phyloP scores from a whole-genome alignment of 2,797 vertebrate genomes.

The Manis pentadactyla region DNA sequence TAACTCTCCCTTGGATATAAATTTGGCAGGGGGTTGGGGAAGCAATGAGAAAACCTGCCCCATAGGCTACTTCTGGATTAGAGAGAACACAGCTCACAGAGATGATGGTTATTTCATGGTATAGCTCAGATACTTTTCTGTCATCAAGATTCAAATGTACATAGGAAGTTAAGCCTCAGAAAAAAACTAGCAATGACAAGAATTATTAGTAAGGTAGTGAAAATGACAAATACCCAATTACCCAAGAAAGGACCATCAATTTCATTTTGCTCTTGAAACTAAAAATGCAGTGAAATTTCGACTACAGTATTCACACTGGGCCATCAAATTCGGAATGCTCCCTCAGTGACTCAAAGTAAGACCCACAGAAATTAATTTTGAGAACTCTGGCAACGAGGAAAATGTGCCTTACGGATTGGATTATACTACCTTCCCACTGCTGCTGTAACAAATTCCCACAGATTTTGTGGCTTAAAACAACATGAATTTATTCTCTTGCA shows the following conservation, averaged over 20 bases:
- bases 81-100: background rate
- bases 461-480: background rate
- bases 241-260: background rate
- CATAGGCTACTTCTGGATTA: background rate
- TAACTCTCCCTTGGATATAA: background rate
- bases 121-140: background rate
- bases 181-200: background rate
- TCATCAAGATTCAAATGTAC: background rate
- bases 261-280: constrained; percentile 42
- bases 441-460: background rate
- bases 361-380: background rate
- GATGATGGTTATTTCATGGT: background rate
- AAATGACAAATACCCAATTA: background rate
- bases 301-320: background rate
- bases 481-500: background rate
- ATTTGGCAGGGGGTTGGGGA: background rate
- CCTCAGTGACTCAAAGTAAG: background rate
- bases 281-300: background rate
- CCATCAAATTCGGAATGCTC: background rate
- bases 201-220: background rate
- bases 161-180: background rate
- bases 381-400: background rate
- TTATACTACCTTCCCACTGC: background rate
- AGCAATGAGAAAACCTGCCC: background rate
- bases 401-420: background rate